Conservation (phyloP, 2,113 vertebrate species). For the Variabilichromis moorii region DNA sequence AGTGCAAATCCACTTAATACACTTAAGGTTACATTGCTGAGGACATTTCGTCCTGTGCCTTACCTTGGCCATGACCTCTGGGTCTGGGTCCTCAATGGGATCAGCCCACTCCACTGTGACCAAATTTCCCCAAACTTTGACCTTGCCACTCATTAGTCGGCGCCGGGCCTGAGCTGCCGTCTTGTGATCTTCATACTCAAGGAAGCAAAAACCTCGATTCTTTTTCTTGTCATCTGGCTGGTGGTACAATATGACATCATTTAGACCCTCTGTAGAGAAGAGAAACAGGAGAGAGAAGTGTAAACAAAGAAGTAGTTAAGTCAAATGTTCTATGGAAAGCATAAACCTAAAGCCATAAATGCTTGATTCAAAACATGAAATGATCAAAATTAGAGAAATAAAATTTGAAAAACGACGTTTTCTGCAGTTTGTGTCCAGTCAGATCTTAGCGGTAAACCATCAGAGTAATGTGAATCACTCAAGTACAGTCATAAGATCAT, state of each 20-base stretch:
- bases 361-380: background rate
- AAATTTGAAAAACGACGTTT: background rate
- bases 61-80: conserved; percentile 99
- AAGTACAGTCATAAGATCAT: conserved; percentile 23
- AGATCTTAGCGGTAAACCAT: conserved; percentile 67
- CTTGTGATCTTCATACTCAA: conserved; percentile 99
- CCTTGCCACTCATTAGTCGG: conserved; percentile 97
- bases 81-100: conserved; percentile 97
- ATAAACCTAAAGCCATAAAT: background rate
- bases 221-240: conserved; percentile 99
- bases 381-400: background rate
- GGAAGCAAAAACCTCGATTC: conserved; percentile 96
- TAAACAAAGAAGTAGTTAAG: background rate
- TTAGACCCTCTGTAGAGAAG: conserved; percentile 87
- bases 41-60: background rate
- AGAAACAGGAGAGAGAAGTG: background rate
- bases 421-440: conserved; percentile 23
- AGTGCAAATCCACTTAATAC: background rate
- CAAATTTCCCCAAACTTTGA: conserved; percentile 98
- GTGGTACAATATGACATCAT: conserved; percentile 98
- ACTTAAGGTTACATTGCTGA: background rate
- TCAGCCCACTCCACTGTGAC: conserved; percentile 99
- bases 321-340: background rate
- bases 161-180: conserved; percentile 96
- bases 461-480: conserved; percentile 55